These are phyloP conservation scores for Carcharodon carcharias DNA, from an alignment of 2,797 vertebrate species.

Conservation along the genomic window DNA sequence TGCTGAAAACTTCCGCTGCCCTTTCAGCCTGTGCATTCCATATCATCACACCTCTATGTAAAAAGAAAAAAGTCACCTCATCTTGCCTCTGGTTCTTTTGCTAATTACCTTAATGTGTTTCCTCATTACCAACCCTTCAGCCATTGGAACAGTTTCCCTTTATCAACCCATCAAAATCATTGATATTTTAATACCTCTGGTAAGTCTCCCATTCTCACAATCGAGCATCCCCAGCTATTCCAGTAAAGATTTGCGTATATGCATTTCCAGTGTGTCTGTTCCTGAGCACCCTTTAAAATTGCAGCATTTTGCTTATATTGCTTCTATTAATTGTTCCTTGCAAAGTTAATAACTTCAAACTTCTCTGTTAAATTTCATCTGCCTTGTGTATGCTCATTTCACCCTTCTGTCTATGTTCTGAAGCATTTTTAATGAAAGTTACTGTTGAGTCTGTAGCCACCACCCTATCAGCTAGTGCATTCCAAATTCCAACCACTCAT, in stretches of 20 bases:
- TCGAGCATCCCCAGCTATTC: too few relatives aligned
- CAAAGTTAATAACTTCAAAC: background rate
- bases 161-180: background rate
- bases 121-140: background rate
- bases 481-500: background rate
- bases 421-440: background rate
- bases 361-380: background rate
- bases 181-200: background rate
- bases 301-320: background rate
- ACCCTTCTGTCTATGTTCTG: background rate
- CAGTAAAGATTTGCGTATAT: background rate
- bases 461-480: background rate
- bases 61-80: background rate
- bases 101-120: background rate
- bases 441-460: background rate
- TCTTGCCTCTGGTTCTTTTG: background rate
- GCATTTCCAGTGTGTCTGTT: background rate
- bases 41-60: background rate
- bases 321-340: background rate
- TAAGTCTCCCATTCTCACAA: background rate
- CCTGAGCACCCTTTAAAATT: background rate
- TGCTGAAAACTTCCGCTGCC: background rate
- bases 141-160: background rate
- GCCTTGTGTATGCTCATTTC: background rate
- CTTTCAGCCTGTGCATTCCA: background rate